These are phyloP conservation scores for Yponomeuta sedellus DNA, from an alignment of 2,888 invertebrate genomes.

Conservation along the genomic window DNA sequence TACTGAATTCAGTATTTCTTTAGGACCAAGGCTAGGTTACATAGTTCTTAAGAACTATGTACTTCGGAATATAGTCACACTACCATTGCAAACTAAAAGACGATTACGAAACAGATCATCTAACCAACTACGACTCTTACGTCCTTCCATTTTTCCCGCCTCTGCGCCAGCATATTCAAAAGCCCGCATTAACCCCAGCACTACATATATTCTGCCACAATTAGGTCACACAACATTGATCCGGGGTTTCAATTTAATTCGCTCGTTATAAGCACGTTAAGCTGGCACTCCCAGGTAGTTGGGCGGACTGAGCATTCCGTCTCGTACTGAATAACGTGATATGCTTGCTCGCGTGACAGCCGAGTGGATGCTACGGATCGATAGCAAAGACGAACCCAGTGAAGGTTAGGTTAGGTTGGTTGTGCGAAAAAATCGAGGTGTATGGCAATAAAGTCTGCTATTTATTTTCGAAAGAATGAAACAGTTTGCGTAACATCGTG, in stretches of 20 bases:
- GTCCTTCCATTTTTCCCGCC: not conserved
- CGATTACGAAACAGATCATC: not conserved
- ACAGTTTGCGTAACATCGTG: no score
- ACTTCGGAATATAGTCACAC: not conserved
- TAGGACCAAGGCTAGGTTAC: no score
- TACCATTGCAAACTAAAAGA: not conserved
- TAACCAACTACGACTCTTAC: not conserved
- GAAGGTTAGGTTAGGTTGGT: slow-evolving; percentile 8
- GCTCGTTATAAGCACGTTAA: slow-evolving; percentile 3
- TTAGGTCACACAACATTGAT: slow-evolving; percentile 10
- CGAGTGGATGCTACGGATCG: slow-evolving; percentile 21
- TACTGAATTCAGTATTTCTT: no score
- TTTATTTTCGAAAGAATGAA: no score
- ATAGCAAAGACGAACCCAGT: slow-evolving; percentile 6
- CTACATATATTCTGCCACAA: slow-evolving; percentile 5
- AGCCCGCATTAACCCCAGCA: not conserved
- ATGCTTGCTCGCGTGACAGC: slow-evolving; percentile 51
- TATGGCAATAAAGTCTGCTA: not conserved
- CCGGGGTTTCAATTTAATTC: slow-evolving; percentile 5
- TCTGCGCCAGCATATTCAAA: not conserved
- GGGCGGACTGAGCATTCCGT: slow-evolving; percentile 3
- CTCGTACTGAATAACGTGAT: slow-evolving; percentile 34
- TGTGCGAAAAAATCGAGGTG: not conserved
- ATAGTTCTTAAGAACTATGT: no score
- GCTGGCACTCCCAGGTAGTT: slow-evolving; percentile 9